Conservation (phyloP, 2,797 vertebrate species). For the Crenuchus spilurus region DNA sequence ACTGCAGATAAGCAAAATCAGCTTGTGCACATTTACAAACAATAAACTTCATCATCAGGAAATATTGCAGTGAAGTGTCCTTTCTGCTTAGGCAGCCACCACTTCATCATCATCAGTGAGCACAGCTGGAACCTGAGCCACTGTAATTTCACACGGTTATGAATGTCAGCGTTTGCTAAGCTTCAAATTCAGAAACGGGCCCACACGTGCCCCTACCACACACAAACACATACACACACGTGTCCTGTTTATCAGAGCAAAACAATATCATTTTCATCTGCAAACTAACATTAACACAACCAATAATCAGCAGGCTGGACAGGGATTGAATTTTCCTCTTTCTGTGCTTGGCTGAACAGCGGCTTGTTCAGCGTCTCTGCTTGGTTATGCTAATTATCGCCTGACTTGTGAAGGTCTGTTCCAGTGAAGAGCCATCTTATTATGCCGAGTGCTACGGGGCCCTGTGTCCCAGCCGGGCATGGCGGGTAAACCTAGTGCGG, state of each 20-base stretch:
- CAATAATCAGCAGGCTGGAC: slow-evolving; percentile 33
- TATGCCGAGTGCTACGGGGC: slow-evolving; percentile 46
- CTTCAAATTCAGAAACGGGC: not conserved
- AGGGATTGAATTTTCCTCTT: slow-evolving; percentile 49
- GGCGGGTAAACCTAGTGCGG: slow-evolving; percentile 44
- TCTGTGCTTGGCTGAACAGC: slow-evolving; percentile 51
- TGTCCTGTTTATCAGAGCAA: slow-evolving; percentile 15
- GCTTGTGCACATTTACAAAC: too few species aligned
- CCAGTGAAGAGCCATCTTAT: slow-evolving; percentile 54
- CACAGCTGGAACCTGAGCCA: not conserved
- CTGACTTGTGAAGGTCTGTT: slow-evolving; percentile 51
- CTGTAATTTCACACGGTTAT: not conserved
- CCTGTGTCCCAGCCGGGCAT: slow-evolving; percentile 21
- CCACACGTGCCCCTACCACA: not conserved
- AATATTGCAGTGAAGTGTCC: not conserved
- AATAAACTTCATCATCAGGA: too few species aligned
- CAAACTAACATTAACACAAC: slow-evolving; percentile 29
- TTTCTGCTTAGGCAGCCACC: not conserved
- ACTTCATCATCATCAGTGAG: not conserved
- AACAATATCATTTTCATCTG: not conserved
- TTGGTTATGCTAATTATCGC: slow-evolving; percentile 58
- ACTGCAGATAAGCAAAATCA: too few species aligned
- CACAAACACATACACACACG: not conserved
- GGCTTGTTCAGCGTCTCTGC: slow-evolving; percentile 53
- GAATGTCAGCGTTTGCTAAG: not conserved